Evolutionary conservation across 2,113 vertebrate species (phyloP).

Genomic region (Fulmarus glacialis): DNA sequence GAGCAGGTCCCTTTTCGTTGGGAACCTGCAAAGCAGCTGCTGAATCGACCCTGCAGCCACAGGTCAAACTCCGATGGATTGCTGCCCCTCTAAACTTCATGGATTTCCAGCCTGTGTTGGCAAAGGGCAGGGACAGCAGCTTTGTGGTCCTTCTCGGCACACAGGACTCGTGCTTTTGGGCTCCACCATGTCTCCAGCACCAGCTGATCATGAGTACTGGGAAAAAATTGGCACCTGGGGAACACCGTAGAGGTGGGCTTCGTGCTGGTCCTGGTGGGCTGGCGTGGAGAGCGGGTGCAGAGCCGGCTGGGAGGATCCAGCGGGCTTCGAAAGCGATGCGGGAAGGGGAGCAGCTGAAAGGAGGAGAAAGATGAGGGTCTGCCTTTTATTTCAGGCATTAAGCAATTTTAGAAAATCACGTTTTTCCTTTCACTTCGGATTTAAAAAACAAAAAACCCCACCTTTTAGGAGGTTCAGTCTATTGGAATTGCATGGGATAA

Average conservation of each 20-base stretch:
- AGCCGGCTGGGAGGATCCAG: neutral
- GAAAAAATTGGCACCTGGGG: neutral
- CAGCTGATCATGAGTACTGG: neutral
- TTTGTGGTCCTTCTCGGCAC: fast-evolving
- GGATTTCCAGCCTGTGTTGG: neutral
- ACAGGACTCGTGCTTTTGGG: neutral
- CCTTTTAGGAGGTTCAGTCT: neutral
- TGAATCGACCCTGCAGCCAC: neutral
- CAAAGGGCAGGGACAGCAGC: neutral
- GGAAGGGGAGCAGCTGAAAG: neutral
- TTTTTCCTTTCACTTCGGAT: neutral
- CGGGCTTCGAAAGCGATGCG: fast-evolving
- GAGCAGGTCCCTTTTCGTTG: neutral
- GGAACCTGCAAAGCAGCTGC: neutral
- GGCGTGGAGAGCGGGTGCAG: neutral
- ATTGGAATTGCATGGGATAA: neutral
- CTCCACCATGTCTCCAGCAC: neutral
- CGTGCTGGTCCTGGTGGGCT: neutral
- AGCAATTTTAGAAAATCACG: neutral
- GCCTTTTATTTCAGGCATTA: neutral
- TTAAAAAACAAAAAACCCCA: neutral
- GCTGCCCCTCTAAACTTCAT: neutral
- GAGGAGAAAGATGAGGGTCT: neutral
- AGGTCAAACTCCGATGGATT: neutral
- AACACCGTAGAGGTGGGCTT: neutral